These are phyloP conservation scores for Callinectes sapidus DNA, from an alignment of 2,888 invertebrate genomes.

Conservation along the genomic window DNA sequence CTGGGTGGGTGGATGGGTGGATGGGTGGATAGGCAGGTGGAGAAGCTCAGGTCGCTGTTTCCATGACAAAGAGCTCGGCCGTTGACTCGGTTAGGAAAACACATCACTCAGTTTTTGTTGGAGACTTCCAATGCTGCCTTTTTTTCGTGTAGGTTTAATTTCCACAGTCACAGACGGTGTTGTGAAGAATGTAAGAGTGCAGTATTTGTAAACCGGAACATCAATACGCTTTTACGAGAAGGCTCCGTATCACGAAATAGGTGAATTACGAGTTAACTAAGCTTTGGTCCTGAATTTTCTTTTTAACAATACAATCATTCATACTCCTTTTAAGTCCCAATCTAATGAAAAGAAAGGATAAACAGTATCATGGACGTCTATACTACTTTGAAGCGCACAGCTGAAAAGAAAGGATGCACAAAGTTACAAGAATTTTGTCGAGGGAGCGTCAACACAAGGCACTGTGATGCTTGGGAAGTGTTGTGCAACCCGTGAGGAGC, in stretches of 20 bases:
- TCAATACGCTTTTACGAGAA: no score
- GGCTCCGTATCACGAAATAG: no score
- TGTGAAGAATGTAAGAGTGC: not conserved
- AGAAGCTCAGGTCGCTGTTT: not conserved
- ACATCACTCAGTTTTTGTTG: not conserved
- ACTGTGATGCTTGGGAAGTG: not conserved
- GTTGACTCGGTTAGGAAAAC: conserved; percentile 10
- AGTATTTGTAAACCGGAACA: not conserved
- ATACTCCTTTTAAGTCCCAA: no score
- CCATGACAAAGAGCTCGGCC: not conserved
- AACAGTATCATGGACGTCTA: no score
- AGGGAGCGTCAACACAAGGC: not conserved
- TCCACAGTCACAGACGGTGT: not conserved
- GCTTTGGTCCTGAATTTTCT: no score
- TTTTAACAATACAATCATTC: no score
- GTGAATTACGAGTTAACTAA: no score
- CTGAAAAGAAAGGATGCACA: not conserved
- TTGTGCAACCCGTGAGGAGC: not conserved
- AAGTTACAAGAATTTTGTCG: not conserved
- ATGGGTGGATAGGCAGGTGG: no score
- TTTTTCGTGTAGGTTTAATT: not conserved
- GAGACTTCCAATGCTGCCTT: not conserved
- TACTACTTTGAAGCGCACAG: not conserved
- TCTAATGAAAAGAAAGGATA: no score
- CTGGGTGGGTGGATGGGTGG: not conserved